Evolutionary conservation across 2,797 vertebrate genomes (phyloP).

Genomic region (Acridotheres tristis): DNA sequence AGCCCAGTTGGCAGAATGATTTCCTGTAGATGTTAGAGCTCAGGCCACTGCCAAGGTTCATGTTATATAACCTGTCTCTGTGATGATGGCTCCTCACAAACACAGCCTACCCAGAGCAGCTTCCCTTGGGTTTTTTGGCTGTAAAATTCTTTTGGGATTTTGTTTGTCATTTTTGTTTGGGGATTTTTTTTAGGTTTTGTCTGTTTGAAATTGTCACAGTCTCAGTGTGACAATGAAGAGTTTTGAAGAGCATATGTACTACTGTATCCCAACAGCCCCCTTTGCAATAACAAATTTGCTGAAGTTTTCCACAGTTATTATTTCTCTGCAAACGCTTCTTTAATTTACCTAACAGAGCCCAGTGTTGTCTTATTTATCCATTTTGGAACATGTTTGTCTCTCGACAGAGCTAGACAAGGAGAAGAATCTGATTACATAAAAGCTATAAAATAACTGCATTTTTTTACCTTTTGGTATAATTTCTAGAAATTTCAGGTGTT

Average conservation of each 20-base stretch:
- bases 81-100: neutral
- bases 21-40: neutral
- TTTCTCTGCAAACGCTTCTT: neutral
- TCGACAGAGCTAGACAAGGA: neutral
- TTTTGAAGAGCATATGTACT: neutral
- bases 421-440: neutral
- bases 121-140: neutral
- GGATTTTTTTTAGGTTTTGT: neutral
- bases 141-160: neutral
- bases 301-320: neutral
- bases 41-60: neutral
- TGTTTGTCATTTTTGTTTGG: neutral
- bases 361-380: neutral
- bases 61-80: neutral
- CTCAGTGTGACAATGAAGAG: neutral
- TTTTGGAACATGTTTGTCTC: neutral
- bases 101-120: neutral
- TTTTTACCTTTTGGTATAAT: neutral
- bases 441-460: neutral
- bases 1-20: neutral
- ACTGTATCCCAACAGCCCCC: neutral
- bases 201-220: neutral
- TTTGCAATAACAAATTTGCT: neutral
- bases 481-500: neutral
- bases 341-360: neutral